Percentiles rank a stretch among this genome's conserved stretches.
These are phyloP conservation scores for Bembecia ichneumoniformis DNA, from an alignment of 2,888 invertebrate species.

Conservation along the genomic window DNA sequence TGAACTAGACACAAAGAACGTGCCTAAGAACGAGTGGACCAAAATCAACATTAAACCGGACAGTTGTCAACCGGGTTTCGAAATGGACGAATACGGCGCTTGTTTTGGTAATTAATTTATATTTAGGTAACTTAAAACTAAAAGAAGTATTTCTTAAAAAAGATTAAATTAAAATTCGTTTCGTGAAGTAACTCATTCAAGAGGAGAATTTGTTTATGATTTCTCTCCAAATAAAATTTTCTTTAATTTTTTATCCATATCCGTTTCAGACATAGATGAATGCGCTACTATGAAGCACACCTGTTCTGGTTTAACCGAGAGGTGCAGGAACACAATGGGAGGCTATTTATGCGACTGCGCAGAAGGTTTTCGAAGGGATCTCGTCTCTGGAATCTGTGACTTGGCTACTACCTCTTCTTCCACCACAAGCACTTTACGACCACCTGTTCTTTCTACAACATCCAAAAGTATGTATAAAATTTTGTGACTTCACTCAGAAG, in stretches of 20 bases:
- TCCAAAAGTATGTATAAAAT: neutral
- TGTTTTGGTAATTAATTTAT: constrained; percentile 63
- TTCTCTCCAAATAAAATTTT: neutral
- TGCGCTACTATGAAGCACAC: constrained; percentile 74
- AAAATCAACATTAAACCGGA: constrained; percentile 28
- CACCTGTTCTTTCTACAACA: constrained; percentile 17
- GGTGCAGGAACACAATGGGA: constrained; percentile 89
- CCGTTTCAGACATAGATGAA: constrained; percentile 83
- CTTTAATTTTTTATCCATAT: neutral
- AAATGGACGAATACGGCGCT: constrained; percentile 65
- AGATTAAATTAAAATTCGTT: no score
- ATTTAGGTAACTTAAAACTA: no score
- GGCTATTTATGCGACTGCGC: constrained; percentile 89
- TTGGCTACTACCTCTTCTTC: constrained; percentile 27
- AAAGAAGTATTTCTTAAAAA: no score
- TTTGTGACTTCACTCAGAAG: no score
- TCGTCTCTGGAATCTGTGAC: constrained; percentile 41
- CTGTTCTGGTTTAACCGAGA: constrained; percentile 70
- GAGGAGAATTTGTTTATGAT: neutral
- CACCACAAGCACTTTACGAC: constrained; percentile 20
- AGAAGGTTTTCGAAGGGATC: constrained; percentile 80
- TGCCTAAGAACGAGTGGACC: constrained; percentile 47
- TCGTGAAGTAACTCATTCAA: constrained; percentile 2
- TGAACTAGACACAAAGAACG: constrained; percentile 30
- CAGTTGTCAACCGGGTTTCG: constrained; percentile 65